Evolutionary conservation across 2,113 vertebrate species (phyloP).

Genomic region (Nibea albiflora): DNA sequence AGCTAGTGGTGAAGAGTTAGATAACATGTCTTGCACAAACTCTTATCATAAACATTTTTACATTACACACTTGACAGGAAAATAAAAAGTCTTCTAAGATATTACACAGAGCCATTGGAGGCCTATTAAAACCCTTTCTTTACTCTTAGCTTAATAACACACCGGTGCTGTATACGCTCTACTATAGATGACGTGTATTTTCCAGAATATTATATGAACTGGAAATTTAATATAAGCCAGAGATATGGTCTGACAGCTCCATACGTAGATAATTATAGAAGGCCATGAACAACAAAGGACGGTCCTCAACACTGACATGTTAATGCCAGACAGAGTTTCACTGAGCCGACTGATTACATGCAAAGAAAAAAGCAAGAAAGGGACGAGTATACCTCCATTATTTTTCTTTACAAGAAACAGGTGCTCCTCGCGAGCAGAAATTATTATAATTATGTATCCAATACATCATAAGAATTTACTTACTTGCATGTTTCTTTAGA

Average conservation of each 20-base stretch:
- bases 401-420: constrained; percentile 7
- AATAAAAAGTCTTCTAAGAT: constrained; percentile 50
- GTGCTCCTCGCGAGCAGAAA: not conserved
- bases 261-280: constrained; percentile 58
- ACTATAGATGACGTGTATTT: constrained; percentile 45
- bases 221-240: constrained; percentile 54
- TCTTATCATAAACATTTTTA: constrained; percentile 46
- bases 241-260: constrained; percentile 45
- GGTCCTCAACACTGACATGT: constrained; percentile 39
- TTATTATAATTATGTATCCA: constrained; percentile 30
- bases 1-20: not conserved
- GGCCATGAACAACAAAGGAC: constrained; percentile 22
- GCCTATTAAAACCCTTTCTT: constrained; percentile 49
- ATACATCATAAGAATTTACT: constrained; percentile 25
- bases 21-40: constrained; percentile 8
- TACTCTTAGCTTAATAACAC: constrained; percentile 53
- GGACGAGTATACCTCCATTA: not conserved
- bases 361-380: not conserved
- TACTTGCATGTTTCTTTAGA: constrained; percentile 46
- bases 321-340: constrained; percentile 29
- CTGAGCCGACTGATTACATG: not conserved
- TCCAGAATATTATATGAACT: constrained; percentile 54
- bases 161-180: constrained; percentile 3
- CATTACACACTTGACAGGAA: constrained; percentile 41
- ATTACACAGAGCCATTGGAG: constrained; percentile 51